Percentiles rank a stretch among this genome's conserved stretches.
phyloP scores from a whole-genome alignment of 2,113 vertebrate species.

The Prietella phreatophila region DNA sequence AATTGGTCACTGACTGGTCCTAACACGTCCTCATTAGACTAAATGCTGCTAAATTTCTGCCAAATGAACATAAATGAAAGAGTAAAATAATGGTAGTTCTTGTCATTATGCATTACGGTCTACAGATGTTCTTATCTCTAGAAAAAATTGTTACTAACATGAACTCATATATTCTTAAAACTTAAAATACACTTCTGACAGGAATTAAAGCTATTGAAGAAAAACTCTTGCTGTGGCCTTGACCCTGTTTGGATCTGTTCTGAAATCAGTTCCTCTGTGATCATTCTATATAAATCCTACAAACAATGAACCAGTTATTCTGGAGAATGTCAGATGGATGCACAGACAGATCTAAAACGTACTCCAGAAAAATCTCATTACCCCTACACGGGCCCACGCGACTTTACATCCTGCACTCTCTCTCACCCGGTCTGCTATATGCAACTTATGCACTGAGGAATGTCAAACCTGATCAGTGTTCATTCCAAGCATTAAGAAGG shows the following conservation, averaged over 20 bases:
- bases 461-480: background rate
- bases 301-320: background rate
- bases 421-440: background rate
- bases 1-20: background rate
- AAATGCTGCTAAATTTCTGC: background rate
- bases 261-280: background rate
- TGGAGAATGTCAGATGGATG: background rate
- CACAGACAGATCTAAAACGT: too few relatives aligned
- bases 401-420: background rate
- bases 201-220: background rate
- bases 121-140: background rate
- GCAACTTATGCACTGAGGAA: too few relatives aligned
- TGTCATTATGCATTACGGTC: background rate
- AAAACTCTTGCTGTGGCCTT: background rate
- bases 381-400: background rate
- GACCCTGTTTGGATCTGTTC: background rate
- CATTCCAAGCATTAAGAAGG: background rate
- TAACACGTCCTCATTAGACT: background rate
- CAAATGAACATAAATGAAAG: background rate
- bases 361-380: background rate
- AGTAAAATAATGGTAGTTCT: background rate
- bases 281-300: background rate
- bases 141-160: background rate
- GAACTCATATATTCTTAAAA: background rate
- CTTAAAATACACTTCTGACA: background rate